Percentiles rank a stretch among this genome's conserved stretches.
Conservation (phyloP, 2,888 invertebrate genomes). For the Drosophila neotestacea region DNA sequence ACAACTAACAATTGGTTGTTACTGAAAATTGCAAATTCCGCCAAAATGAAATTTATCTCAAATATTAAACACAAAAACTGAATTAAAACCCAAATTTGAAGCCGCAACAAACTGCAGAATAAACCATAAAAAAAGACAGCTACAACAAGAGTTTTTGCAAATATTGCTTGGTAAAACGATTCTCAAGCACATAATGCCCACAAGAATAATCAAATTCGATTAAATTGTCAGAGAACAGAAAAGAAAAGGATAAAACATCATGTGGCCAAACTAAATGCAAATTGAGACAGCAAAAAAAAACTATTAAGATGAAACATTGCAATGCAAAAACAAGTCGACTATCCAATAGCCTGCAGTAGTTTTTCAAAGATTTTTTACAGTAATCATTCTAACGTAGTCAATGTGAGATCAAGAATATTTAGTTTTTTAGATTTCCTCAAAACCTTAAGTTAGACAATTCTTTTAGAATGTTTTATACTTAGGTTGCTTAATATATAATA, state of each 20-base stretch:
- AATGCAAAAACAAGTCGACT: slow-evolving; percentile 5
- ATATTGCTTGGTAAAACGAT: slow-evolving; percentile 20
- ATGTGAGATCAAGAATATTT: neutral
- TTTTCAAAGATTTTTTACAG: neutral
- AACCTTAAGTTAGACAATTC: too few species aligned
- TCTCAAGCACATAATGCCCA: slow-evolving; percentile 44
- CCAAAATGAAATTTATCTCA: slow-evolving; percentile 44
- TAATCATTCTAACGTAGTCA: neutral
- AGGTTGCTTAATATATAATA: too few species aligned
- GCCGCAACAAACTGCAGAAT: slow-evolving; percentile 13
- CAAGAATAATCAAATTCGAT: slow-evolving; percentile 69
- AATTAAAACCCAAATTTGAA: slow-evolving; percentile 51
- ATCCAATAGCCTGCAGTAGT: slow-evolving; percentile 5
- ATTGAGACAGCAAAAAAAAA: slow-evolving; percentile 22
- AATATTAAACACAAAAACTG: slow-evolving; percentile 52
- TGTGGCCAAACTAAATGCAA: slow-evolving; percentile 32
- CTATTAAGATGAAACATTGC: slow-evolving; percentile 14
- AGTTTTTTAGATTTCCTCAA: neutral
- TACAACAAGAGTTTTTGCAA: slow-evolving; percentile 19
- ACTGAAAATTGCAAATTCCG: slow-evolving; percentile 32
- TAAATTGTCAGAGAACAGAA: slow-evolving; percentile 51
- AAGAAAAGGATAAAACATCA: slow-evolving; percentile 35
- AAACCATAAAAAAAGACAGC: neutral
- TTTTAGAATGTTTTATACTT: too few species aligned
- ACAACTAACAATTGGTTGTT: slow-evolving; percentile 15